These are phyloP conservation scores for Chiloscyllium plagiosum DNA, from an alignment of 2,113 vertebrate genomes.

Conservation along the genomic window DNA sequence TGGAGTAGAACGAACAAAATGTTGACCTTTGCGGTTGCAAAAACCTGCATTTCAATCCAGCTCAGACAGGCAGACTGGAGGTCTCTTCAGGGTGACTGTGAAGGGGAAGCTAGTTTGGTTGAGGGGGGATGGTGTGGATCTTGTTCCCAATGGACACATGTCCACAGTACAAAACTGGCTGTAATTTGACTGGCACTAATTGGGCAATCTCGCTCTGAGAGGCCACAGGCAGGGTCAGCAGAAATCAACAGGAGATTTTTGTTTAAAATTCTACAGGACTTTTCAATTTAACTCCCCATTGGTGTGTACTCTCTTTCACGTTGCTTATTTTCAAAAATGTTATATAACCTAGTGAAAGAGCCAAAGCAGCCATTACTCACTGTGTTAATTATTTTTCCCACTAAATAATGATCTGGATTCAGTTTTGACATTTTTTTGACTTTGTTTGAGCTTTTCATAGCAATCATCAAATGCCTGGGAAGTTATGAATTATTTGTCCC, in stretches of 20 bases:
- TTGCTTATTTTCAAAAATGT: neutral
- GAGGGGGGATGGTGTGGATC: neutral
- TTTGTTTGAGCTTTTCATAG: neutral
- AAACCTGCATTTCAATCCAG: slow-evolving; percentile 6
- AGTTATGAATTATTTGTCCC: neutral
- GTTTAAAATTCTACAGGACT: neutral
- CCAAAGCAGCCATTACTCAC: neutral
- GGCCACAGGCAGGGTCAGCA: neutral
- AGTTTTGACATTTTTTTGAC: neutral
- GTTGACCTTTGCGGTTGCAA: slow-evolving; percentile 16
- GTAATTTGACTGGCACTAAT: slow-evolving; percentile 34
- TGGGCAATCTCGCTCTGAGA: slow-evolving; percentile 30
- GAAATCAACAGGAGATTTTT: slow-evolving; percentile 33
- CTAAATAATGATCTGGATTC: neutral
- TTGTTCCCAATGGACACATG: slow-evolving; percentile 19
- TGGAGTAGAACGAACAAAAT: slow-evolving; percentile 27
- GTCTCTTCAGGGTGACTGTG: neutral
- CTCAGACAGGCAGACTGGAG: slow-evolving; percentile 22
- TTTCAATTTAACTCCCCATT: neutral
- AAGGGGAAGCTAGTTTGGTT: neutral
- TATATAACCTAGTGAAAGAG: neutral
- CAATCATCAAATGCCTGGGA: neutral
- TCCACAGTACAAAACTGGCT: neutral
- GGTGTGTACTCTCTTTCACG: neutral
- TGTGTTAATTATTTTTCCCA: neutral